Conservation (phyloP, 2,797 vertebrate species). For the Hippopotamyrus pictus region DNA sequence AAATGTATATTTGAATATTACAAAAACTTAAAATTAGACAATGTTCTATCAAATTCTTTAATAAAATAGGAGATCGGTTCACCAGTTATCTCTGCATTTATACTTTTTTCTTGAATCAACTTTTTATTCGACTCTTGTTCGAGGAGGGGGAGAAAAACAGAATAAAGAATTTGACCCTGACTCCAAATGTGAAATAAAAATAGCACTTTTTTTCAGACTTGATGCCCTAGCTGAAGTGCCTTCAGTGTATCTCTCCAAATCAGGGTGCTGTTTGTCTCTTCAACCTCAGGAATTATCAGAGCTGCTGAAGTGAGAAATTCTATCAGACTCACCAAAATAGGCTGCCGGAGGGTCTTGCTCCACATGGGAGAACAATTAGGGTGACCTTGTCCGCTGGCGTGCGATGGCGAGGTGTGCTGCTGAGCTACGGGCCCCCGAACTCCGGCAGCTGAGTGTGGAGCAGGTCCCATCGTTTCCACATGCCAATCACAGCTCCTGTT, state of each 20-base stretch:
- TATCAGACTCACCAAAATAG: constrained; percentile 31
- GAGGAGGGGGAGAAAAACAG: not conserved
- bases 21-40: not conserved
- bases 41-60: not conserved
- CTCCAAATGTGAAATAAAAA: not conserved
- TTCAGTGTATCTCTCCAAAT: constrained; percentile 20
- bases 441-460: not conserved
- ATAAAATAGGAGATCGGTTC: not conserved
- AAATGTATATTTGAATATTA: not conserved
- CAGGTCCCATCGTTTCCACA: not conserved
- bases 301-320: constrained; percentile 29
- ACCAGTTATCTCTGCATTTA: not conserved
- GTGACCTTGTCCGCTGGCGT: constrained; percentile 25
- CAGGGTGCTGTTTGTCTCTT: constrained; percentile 23
- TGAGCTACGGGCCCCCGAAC: not conserved
- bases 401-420: constrained; percentile 6
- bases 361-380: constrained; percentile 30
- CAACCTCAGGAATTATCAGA: constrained; percentile 27
- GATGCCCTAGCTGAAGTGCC: not conserved
- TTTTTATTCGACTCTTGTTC: constrained; percentile 46
- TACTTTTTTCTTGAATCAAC: constrained; percentile 37
- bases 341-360: constrained; percentile 16
- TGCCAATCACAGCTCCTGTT: not conserved
- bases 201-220: not conserved
- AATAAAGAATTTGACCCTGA: not conserved